Conservation (phyloP, 2,113 vertebrate species). For the Neofelis nebulosa region DNA sequence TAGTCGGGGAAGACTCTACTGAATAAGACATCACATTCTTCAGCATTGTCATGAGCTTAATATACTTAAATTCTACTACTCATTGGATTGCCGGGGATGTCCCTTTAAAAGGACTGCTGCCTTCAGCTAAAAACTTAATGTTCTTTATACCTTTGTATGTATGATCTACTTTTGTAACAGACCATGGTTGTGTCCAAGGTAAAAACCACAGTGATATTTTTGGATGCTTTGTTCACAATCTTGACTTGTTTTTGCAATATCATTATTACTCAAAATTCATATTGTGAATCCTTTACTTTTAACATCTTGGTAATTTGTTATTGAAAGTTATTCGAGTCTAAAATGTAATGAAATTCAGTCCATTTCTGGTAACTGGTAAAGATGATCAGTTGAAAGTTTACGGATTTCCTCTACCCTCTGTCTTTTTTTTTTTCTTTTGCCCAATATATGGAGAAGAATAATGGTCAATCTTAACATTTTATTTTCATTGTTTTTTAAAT, state of each 20-base stretch:
- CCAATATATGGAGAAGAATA: conserved; percentile 84
- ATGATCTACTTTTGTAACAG: conserved; percentile 91
- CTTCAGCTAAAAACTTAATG: conserved; percentile 87
- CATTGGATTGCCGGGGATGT: conserved; percentile 84
- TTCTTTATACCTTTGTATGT: conserved; percentile 93
- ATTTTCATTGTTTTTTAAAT: conserved; percentile 72
- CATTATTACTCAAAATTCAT: conserved; percentile 81
- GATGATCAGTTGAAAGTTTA: conserved; percentile 80
- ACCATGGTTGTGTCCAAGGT: conserved; percentile 86
- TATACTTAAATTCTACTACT: conserved; percentile 76
- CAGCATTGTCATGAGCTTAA: conserved; percentile 71
- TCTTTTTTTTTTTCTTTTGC: conserved; percentile 62
- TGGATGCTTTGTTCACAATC: conserved; percentile 86
- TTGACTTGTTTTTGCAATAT: conserved; percentile 84
- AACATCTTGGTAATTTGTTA: conserved; percentile 81
- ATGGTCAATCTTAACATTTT: conserved; percentile 72
- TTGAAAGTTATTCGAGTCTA: conserved; percentile 78
- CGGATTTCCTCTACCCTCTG: conserved; percentile 76
- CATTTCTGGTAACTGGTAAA: conserved; percentile 75
- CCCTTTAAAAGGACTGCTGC: conserved; percentile 86
- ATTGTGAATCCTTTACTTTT: conserved; percentile 80
- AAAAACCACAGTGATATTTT: conserved; percentile 88
- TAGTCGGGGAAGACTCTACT: conserved; percentile 96
- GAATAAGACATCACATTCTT: conserved; percentile 76
- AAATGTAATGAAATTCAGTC: conserved; percentile 76